A percentile compares a stretch with the other conserved stretches of the same genome.
Evolutionary conservation across 2,888 invertebrate genomes (phyloP).

Genomic region (Mylabris sibirica): DNA sequence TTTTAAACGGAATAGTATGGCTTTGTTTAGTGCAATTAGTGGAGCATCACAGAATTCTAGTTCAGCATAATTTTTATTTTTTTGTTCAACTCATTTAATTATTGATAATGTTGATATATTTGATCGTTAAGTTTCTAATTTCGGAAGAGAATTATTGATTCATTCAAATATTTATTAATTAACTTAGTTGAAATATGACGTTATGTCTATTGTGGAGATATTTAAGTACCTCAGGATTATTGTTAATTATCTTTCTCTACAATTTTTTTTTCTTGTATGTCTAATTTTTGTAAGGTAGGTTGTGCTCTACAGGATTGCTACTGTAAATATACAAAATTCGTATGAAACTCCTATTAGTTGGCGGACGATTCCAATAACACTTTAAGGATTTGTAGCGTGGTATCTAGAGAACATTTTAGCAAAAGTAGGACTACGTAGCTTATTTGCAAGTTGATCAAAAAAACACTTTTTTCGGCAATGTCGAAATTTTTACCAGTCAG

Average conservation of each 20-base stretch:
- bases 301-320: too few species aligned
- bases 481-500: too few species aligned
- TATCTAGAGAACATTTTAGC: too few species aligned
- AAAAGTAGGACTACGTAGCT: too few species aligned
- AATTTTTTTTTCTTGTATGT: background rate
- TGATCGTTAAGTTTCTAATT: slow-evolving; percentile 4
- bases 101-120: slow-evolving; percentile 10
- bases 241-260: background rate
- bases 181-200: slow-evolving; percentile 2
- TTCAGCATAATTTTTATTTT: slow-evolving; percentile 68
- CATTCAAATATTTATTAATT: slow-evolving; percentile 6
- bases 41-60: slow-evolving; percentile 83
- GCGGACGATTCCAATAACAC: too few species aligned
- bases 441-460: too few species aligned
- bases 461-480: too few species aligned
- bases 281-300: background rate
- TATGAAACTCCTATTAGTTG: too few species aligned
- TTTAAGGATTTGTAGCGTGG: too few species aligned
- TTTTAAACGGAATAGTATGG: slow-evolving; percentile 78
- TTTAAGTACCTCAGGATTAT: slow-evolving; percentile 29
- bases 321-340: too few species aligned
- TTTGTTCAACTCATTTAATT: background rate
- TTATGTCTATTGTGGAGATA: slow-evolving; percentile 31
- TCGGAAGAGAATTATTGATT: background rate
- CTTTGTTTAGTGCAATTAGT: slow-evolving; percentile 80